Evolutionary conservation across 2,797 vertebrate genomes (phyloP).

Genomic region (Tinamus major): DNA sequence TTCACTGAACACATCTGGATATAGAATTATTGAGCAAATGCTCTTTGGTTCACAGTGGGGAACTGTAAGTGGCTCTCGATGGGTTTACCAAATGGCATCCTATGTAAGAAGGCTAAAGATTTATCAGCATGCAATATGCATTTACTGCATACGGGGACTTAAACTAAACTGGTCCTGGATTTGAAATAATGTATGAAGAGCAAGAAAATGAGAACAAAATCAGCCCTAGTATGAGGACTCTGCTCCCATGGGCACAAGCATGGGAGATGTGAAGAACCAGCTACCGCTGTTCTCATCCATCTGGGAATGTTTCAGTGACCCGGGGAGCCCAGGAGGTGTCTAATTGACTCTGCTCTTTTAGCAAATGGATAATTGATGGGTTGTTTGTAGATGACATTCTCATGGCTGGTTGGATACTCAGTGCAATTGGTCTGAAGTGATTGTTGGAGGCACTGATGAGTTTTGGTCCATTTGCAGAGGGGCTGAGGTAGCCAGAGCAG

Average conservation of each 20-base stretch:
- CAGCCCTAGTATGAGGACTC: not conserved
- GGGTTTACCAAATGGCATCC: not conserved
- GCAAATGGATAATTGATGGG: not conserved
- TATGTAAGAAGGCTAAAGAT: not conserved
- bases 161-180: not conserved
- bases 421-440: not conserved
- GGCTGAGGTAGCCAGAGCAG: not conserved
- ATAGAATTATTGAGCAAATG: not conserved
- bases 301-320: not conserved
- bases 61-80: not conserved
- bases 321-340: not conserved
- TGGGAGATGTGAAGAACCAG: not conserved
- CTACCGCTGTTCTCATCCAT: not conserved
- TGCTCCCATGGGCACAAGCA: not conserved
- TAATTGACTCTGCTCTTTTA: not conserved
- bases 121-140: not conserved
- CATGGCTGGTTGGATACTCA: not conserved
- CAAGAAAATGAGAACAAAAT: not conserved
- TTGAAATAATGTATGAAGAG: slow-evolving; percentile 14
- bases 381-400: not conserved
- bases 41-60: not conserved
- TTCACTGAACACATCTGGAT: not conserved
- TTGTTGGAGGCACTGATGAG: not conserved
- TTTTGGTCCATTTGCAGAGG: not conserved
- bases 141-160: not conserved